Base-by-base conservation (phyloP, 2,888 invertebrate species). In the Crematogaster levior region DNA sequence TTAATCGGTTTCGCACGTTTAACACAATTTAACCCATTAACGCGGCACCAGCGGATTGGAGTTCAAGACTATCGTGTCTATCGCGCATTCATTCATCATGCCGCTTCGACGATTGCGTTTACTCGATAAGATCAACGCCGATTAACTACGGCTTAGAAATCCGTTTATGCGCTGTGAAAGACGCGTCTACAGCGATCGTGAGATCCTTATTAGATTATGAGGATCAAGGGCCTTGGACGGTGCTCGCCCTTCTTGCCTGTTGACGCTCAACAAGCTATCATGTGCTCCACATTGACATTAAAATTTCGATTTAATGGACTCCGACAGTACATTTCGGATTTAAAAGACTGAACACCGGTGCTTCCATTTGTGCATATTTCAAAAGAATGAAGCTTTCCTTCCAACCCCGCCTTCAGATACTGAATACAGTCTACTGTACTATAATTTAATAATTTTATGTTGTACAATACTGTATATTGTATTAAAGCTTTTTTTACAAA, bases 21-120 rank as follows among this genome's bases (percentile, higher is more conserved):
- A 66, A 53, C n/a, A 72, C 65, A 63, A 81, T 86, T 86, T 82
- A 72, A 18, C 43, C 56, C 34, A 82, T 85, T 66, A 87, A 82
- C 60, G 30, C 61, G 65, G 30, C 18, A 27, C n/a, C 30, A 61
- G 74, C 27, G 34, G 46, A 82, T 87, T 81, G 83, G n/a, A 73
- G 74, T 18, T 83, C 21, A 37, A 53, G 46, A 43, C 15, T 74
- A 79, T 80, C 58, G 43, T 65, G 40, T 9, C 3, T 21, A 73
- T 53, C 82, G 61, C 61, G 40, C 43, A 10, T 68, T 30, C 56
- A 56, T 77, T 68, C 56, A 56, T 68, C 43, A 56, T 18, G 30
- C 43, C 18, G 56, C 68, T 77, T 77, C 51, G 30, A 15, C 46
- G 73, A 18, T 9, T 30, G 34, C 18, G 24, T 63, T 63, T 37